Base-by-base conservation (phyloP, 2,113 vertebrate species). In the Indri indri region DNA sequence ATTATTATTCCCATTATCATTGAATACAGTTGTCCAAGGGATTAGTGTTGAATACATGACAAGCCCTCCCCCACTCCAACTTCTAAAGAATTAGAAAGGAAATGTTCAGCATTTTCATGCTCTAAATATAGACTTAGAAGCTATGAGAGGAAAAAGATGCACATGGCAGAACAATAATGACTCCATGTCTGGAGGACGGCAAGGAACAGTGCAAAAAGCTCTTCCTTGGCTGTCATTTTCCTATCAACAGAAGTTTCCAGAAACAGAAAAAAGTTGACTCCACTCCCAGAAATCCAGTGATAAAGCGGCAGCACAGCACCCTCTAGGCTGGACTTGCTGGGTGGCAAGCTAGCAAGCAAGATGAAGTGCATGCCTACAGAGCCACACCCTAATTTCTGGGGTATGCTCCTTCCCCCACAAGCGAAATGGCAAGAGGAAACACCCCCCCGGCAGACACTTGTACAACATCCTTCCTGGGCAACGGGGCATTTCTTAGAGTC, bases 41-140 rank as follows among this genome's bases (percentile, higher is more conserved):
- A 90, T 63, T 20, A 17, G 25, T 81, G n/a, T 37, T 85, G 42
- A 54, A 27, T 34, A 42, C 0, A 0, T 74, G 11, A 96, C 82
- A 65, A 77, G 54, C 12, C 22, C 65, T 74, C 42, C 84, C 84
- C 40, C 9, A 52, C 22, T 14, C 10, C 47, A 82, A 92, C 63
- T 83, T 89, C 37, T 84, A 45, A 94, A 81, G 59, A 96, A 68
- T 50, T 18, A 25, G 47, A 77, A 77, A 95, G 73, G 73, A 95
- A 95, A 88, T 34, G 30, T 34, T 91, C 54, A 87, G 40, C 83
- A 70, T 45, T 63, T 80, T 83, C 61, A 91, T 13, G 65, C 34
- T 85, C 86, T 87, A 88, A 96, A 79, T 80, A 76, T 45, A 90
- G 73, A 77, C 57, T 32, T 4, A 77, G 52, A 88, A 30, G 27